Evolutionary conservation across 2,113 vertebrate genomes (phyloP).

Genomic region (Cinclus mexicanus): DNA sequence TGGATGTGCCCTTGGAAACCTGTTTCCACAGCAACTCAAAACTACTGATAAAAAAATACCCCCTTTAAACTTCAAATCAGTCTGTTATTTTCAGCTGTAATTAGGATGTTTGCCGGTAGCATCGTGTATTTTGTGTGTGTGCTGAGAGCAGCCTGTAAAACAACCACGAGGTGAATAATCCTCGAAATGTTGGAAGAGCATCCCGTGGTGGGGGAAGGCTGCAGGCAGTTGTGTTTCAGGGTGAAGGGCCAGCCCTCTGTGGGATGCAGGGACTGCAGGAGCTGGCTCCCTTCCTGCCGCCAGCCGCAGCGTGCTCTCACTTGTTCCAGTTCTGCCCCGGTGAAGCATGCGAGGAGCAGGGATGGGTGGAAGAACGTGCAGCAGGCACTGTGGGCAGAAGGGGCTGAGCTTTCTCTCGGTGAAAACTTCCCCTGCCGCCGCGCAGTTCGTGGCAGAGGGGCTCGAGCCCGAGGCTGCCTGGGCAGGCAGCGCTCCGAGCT

Average conservation of each 20-base stretch:
- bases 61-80: not conserved
- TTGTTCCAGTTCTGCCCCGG: not conserved
- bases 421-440: not conserved
- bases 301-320: conserved; percentile 44
- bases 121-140: not conserved
- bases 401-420: not conserved
- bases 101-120: not conserved
- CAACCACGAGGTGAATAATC: not conserved
- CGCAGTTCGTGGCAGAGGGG: not conserved
- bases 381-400: not conserved
- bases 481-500: not conserved
- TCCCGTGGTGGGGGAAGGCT: not conserved
- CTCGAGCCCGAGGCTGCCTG: not conserved
- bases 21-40: conserved; percentile 55
- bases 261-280: not conserved
- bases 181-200: not conserved
- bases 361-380: not conserved
- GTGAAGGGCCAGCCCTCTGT: not conserved
- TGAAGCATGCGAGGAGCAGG: not conserved
- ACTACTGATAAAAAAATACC: not conserved
- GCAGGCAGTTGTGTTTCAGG: not conserved
- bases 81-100: not conserved
- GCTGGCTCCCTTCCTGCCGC: not conserved
- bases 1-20: conserved; percentile 29
- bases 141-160: not conserved